These are phyloP conservation scores for Heliconius melpomene DNA, from an alignment of 1,140 invertebrate species.

Conservation along the genomic window DNA sequence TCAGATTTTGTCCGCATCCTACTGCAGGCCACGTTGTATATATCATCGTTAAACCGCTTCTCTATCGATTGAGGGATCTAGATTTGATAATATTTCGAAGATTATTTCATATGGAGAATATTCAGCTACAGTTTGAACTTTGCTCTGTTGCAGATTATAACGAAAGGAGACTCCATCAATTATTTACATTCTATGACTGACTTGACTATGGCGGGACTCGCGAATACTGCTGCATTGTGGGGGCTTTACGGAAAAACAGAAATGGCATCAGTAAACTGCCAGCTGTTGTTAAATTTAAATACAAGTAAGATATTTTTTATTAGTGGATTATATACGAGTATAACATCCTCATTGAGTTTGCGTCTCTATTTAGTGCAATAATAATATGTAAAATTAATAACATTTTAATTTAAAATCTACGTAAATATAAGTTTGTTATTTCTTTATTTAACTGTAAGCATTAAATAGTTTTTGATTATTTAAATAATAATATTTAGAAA, in stretches of 20 bases:
- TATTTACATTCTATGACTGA: slow-evolving; percentile 92
- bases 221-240: slow-evolving; percentile 92
- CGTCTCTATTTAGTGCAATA: too few relatives aligned
- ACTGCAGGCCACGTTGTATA: too few relatives aligned
- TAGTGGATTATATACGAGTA: too few relatives aligned
- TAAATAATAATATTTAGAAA: too few relatives aligned
- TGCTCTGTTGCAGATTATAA: slow-evolving; percentile 85
- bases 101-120: not conserved
- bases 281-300: slow-evolving; percentile 89
- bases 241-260: slow-evolving; percentile 92
- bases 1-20: too few relatives aligned
- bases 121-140: not conserved
- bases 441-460: too few relatives aligned
- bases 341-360: too few relatives aligned
- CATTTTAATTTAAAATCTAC: too few relatives aligned
- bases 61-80: not conserved
- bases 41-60: too few relatives aligned
- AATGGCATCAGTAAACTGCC: slow-evolving; percentile 89
- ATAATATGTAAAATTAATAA: too few relatives aligned
- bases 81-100: not conserved
- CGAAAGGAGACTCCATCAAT: slow-evolving; percentile 92
- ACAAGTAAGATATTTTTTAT: slow-evolving; percentile 55
- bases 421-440: too few relatives aligned
- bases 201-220: slow-evolving; percentile 88
- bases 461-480: too few relatives aligned